Base-by-base conservation (phyloP, 2,797 vertebrate species). In the Stomatorhinus walkeri region DNA sequence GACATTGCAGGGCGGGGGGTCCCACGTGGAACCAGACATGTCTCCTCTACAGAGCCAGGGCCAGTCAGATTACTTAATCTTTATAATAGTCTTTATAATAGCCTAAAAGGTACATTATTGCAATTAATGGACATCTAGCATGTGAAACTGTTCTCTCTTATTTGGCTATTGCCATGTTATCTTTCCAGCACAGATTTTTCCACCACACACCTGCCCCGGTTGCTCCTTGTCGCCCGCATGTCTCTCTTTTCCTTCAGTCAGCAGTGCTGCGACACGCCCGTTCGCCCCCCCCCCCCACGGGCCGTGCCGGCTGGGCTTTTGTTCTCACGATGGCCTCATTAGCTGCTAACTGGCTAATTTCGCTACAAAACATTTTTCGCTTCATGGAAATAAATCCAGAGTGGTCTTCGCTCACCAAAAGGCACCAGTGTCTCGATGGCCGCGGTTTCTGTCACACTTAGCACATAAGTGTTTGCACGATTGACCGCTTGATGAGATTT, bases 1-100 rank as follows among this genome's bases (percentile, higher is more conserved):
- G 91, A 91, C 2, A 0, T 72, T 90, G 91, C 7, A 46, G 76
- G 89, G 91, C 0, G 19, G 64, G 90, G 91, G 92, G 92, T 32
- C 24, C 46, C 12, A 52, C 1, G 14, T 2, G 48, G 51, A 10
- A 7, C 72, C n/a, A 43, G 56, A 43, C 36, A 22, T 24, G 86
- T 68, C 54, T 24, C 16, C 6, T 0, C 36, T 2, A 87, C 8
- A 14, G 56, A 68, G n/a, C 36, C 2, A 8, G 59, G n/a, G 36
- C 28, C 54, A 48, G 36, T 46, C 86, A 64, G 59, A 46, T 87
- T 59, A 36, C 52, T 56, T 87, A 36, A 87, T 87, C 85, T 87
- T 87, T 56, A 85, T 87, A 54, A 87, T 59, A 32, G 28, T 59
- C 24, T 10, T 40, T 59, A 36, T 87, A 54, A 54, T 56, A 87